Conservation (phyloP, 2,797 vertebrate genomes). For the Todus mexicanus region DNA sequence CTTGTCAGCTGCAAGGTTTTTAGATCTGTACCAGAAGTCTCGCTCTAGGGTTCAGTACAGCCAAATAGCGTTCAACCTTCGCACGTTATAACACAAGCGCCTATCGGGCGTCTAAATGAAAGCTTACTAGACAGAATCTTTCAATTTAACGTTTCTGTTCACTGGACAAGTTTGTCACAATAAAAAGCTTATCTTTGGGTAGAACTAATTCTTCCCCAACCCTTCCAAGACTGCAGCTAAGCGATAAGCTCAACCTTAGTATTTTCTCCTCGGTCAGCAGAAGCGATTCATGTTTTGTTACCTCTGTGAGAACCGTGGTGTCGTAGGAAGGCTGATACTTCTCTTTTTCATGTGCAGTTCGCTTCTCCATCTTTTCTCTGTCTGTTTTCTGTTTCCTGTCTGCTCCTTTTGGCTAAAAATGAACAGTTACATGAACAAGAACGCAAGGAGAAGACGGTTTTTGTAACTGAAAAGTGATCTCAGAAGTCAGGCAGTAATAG, state of each 20-base stretch:
- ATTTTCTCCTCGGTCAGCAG: background rate
- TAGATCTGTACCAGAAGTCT: slow-evolving; percentile 49
- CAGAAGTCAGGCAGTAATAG: background rate
- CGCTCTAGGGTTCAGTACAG: slow-evolving; percentile 54
- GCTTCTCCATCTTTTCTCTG: slow-evolving; percentile 85
- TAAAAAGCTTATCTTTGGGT: background rate
- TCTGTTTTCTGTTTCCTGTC: slow-evolving; percentile 86
- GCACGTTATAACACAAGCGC: background rate
- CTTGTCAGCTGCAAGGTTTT: slow-evolving; percentile 27
- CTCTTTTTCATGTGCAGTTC: slow-evolving; percentile 82
- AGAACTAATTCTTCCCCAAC: background rate
- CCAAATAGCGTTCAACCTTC: slow-evolving; percentile 17
- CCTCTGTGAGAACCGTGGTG: slow-evolving; percentile 84
- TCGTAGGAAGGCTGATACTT: slow-evolving; percentile 85
- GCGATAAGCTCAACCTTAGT: background rate
- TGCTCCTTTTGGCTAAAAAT: slow-evolving; percentile 83
- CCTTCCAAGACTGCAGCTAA: background rate
- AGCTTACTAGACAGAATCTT: background rate
- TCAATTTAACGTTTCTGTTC: background rate
- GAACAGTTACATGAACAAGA: slow-evolving; percentile 18
- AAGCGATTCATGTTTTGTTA: slow-evolving; percentile 48
- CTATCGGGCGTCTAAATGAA: background rate
- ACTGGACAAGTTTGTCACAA: background rate
- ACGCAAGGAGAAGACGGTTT: background rate
- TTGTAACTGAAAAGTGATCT: background rate